Evolutionary conservation across 1,140 invertebrate species (phyloP), one percentile per base, ranked within the genome.

Genomic region (Patella vulgata): DNA sequence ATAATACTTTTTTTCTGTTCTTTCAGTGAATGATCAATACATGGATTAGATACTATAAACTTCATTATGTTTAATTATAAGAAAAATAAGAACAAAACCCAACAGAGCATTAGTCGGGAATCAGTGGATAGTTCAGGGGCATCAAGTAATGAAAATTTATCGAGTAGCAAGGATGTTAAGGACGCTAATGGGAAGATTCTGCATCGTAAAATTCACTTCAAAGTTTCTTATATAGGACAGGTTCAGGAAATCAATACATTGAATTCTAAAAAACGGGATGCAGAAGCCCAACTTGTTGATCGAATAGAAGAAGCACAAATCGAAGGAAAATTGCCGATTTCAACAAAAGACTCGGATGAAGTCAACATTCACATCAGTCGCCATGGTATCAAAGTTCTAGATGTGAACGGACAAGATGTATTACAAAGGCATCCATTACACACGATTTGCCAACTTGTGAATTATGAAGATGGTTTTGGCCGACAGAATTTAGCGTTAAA

Each of bases 401-500:
- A 79, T 44, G 66, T 59, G 44, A 68, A 54, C 48, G 73, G 71
- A 58, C 68, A 81, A 77, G 78, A 80, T 57, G 75, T 80, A 14
- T 59, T 76, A 25, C 77, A 82, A 51, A 43, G 80, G 51, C 80
- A 82, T 50, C 78, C 80, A 9, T 66, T 82, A 3, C 77, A 82
- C 50, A 80, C 75, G 0, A 70, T 82, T 39, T 72, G 77, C 19
- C 78, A 82, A 60, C 64, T 80, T 19, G 73, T 80, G 31, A 74
- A 79, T 33, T 82, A 79, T 65, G 71, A 68, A 48, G 78, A 81
- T 67, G 80, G 77, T 4, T 72, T 72, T 51, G 65, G 66, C 9
- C 68, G 73, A 50, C 70, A 71, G 27, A 79, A 82, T 56, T 73
- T 82, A 60, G 78, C 73, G n/a, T 57, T 82, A 17, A 82, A 80